A percentile compares a stretch with the other conserved stretches of the same genome.
These are phyloP conservation scores for Lamellibrachia luymesi DNA, from an alignment of 1,140 invertebrate genomes.

Conservation along the genomic window DNA sequence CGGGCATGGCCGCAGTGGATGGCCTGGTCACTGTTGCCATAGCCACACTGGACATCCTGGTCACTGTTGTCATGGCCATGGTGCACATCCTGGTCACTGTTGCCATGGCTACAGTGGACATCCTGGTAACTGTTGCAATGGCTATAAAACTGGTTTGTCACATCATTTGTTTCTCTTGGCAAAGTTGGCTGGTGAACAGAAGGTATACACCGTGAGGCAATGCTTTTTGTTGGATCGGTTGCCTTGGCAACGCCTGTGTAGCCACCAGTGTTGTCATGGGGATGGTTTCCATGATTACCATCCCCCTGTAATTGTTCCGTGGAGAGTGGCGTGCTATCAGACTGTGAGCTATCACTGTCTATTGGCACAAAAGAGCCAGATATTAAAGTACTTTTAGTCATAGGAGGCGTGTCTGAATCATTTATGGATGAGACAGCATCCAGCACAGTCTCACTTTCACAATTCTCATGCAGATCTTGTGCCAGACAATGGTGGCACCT, in stretches of 20 bases:
- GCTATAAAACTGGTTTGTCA: neutral
- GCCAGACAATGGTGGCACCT: slow-evolving; percentile 64
- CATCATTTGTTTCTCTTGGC: neutral
- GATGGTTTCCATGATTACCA: neutral
- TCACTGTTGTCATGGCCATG: slow-evolving; percentile 58
- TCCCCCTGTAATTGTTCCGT: neutral
- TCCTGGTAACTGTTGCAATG: neutral
- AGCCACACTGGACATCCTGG: slow-evolving; percentile 43
- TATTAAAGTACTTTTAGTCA: neutral
- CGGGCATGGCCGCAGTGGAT: slow-evolving; percentile 65
- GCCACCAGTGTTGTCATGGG: neutral
- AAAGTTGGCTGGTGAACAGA: neutral
- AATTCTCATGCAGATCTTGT: neutral
- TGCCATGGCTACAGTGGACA: slow-evolving; percentile 58
- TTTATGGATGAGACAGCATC: neutral
- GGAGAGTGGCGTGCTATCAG: neutral
- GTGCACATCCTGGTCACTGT: neutral
- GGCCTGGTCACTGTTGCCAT: slow-evolving; percentile 46
- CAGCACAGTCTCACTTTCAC: neutral
- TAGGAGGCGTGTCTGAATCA: neutral
- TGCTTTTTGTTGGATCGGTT: neutral
- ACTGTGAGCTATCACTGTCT: neutral
- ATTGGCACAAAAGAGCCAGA: neutral
- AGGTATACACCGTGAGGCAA: neutral
- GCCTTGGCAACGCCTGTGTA: neutral